These are phyloP conservation scores for Apostichopus leukothele DNA, from an alignment of 53 echinoderm and acorn worm species.

Conservation along the genomic window DNA sequence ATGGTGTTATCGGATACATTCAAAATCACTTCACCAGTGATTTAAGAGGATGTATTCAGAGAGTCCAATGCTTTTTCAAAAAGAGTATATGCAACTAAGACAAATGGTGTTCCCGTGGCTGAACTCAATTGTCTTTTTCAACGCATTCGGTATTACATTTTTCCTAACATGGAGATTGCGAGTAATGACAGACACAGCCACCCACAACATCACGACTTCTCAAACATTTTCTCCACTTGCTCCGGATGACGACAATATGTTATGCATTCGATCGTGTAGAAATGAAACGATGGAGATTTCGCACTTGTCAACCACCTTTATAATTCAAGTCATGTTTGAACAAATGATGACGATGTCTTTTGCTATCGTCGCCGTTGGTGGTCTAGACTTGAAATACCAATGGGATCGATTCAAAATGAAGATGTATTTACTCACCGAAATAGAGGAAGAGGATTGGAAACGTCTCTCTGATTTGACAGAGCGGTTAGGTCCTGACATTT, in stretches of 20 bases:
- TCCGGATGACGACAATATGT: too few relatives aligned
- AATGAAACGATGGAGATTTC: background rate
- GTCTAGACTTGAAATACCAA: constrained; percentile 29
- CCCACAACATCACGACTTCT: background rate
- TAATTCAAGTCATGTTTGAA: background rate
- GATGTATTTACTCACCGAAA: background rate
- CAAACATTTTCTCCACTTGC: background rate
- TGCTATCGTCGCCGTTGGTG: background rate
- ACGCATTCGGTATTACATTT: background rate
- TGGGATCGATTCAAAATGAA: constrained; percentile 29
- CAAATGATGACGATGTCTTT: background rate
- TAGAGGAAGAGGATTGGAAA: background rate
- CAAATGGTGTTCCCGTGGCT: constrained; percentile 16
- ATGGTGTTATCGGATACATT: background rate
- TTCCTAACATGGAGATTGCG: background rate
- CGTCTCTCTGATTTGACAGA: background rate
- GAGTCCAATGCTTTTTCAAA: background rate
- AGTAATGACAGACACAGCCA: background rate
- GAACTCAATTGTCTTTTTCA: background rate
- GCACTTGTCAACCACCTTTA: background rate
- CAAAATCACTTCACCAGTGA: background rate
- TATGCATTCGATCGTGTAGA: background rate
- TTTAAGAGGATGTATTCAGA: background rate
- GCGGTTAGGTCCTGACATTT: background rate
- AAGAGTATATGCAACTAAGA: constrained; percentile 10